Conservation (phyloP, 2,113 vertebrate genomes). For the Trochalopteron elliotii region DNA sequence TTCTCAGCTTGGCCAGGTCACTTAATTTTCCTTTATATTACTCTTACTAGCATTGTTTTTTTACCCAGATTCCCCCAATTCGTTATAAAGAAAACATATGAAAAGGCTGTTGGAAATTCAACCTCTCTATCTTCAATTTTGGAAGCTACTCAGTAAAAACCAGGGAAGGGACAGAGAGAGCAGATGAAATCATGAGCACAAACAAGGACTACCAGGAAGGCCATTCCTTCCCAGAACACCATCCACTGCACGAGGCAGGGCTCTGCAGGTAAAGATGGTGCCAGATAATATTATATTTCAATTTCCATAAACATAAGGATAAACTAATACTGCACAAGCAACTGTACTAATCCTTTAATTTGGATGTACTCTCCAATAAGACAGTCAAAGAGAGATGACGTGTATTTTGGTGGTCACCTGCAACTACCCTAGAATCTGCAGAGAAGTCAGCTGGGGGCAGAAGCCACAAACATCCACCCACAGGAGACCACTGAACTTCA, state of each 20-base stretch:
- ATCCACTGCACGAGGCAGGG: not conserved
- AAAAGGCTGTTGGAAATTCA: not conserved
- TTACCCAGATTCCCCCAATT: not conserved
- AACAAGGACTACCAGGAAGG: not conserved
- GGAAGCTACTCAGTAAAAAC: not conserved
- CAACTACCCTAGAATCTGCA: not conserved
- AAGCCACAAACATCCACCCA: not conserved
- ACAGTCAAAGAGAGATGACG: fast-evolving
- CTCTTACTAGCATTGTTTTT: not conserved
- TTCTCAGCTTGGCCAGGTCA: not conserved
- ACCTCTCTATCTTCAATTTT: not conserved
- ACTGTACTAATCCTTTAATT: not conserved
- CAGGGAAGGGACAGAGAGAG: not conserved
- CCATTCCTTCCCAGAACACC: not conserved
- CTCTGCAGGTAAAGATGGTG: not conserved
- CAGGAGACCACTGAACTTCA: not conserved
- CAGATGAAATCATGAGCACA: not conserved
- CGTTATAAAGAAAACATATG: not conserved
- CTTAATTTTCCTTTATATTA: not conserved
- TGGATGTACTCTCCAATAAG: not conserved
- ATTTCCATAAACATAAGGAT: not conserved
- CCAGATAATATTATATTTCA: not conserved
- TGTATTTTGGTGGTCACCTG: not conserved
- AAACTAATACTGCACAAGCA: not conserved
- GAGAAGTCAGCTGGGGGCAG: not conserved